These are phyloP conservation scores for Falco concolor DNA, from an alignment of 2,797 vertebrate genomes.

Conservation along the genomic window DNA sequence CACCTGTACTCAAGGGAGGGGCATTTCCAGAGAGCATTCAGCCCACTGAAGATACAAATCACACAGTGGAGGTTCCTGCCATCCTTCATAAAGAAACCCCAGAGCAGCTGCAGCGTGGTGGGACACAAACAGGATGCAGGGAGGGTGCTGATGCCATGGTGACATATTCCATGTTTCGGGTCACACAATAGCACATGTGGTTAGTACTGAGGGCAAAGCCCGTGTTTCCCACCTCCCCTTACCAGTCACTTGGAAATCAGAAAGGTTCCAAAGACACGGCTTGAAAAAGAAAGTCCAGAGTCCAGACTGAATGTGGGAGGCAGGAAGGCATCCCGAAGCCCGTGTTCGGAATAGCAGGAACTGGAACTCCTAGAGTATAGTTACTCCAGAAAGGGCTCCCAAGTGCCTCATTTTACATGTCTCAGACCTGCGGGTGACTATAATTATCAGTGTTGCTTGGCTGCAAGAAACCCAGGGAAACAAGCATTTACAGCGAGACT, in stretches of 20 bases:
- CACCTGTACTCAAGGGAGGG: not conserved
- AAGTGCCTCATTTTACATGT: not conserved
- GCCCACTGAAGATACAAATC: not conserved
- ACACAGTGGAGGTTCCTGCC: not conserved
- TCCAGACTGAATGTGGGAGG: not conserved
- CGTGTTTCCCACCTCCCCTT: not conserved
- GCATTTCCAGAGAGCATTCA: not conserved
- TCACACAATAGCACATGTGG: not conserved
- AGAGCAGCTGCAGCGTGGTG: not conserved
- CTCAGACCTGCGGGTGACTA: not conserved
- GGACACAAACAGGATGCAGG: not conserved
- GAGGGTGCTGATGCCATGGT: not conserved
- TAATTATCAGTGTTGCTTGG: constrained; percentile 18
- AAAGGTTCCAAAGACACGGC: not conserved
- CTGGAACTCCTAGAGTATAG: not conserved
- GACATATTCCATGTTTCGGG: not conserved
- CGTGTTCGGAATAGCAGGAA: not conserved
- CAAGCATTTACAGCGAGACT: not conserved
- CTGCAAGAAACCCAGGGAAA: not conserved
- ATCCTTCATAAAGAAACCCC: not conserved
- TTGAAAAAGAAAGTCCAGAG: not conserved
- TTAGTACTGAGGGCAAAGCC: not conserved
- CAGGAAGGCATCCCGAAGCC: not conserved
- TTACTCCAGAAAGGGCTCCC: not conserved
- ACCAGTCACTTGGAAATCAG: not conserved